Percentiles rank a stretch among this genome's conserved stretches.
These are phyloP conservation scores for Corydoras sp. DNA, from an alignment of 2,113 vertebrate species.

Conservation along the genomic window DNA sequence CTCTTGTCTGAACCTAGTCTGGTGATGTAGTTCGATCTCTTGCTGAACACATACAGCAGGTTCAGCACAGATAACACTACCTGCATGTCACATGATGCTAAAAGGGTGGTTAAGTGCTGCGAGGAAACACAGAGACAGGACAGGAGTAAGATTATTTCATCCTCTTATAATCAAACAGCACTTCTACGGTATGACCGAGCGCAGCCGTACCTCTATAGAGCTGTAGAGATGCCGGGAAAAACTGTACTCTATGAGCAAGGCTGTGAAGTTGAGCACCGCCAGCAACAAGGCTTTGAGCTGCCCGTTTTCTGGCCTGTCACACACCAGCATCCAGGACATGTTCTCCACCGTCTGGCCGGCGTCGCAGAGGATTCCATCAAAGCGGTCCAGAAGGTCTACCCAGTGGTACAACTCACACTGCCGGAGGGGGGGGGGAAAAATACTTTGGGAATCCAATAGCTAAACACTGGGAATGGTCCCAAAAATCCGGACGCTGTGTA, in stretches of 20 bases:
- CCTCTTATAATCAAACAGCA: background rate
- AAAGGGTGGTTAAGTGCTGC: slow-evolving; percentile 88
- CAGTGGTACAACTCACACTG: slow-evolving; percentile 97
- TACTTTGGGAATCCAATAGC: background rate
- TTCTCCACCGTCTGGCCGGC: slow-evolving; percentile 90
- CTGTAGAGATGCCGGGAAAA: slow-evolving; percentile 96
- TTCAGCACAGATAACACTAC: slow-evolving; percentile 95
- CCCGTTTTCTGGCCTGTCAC: slow-evolving; percentile 83
- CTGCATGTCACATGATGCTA: slow-evolving; percentile 97
- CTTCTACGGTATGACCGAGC: background rate
- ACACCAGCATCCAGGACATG: slow-evolving; percentile 93
- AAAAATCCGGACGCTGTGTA: background rate
- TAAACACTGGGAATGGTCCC: background rate
- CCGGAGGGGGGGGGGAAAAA: background rate
- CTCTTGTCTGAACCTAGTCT: slow-evolving; percentile 91
- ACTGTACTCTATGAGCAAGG: slow-evolving; percentile 93
- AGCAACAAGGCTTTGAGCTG: slow-evolving; percentile 88
- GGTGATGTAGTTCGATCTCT: slow-evolving; percentile 95
- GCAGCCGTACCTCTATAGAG: slow-evolving; percentile 84
- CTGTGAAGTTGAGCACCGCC: slow-evolving; percentile 93
- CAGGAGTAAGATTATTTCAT: background rate
- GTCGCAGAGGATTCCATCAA: slow-evolving; percentile 90
- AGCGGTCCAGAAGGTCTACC: slow-evolving; percentile 93
- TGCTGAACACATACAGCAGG: slow-evolving; percentile 96
- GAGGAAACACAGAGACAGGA: slow-evolving; percentile 12